These are phyloP conservation scores for Camponotus floridanus DNA, from an alignment of 1,140 invertebrate genomes.

Conservation along the genomic window DNA sequence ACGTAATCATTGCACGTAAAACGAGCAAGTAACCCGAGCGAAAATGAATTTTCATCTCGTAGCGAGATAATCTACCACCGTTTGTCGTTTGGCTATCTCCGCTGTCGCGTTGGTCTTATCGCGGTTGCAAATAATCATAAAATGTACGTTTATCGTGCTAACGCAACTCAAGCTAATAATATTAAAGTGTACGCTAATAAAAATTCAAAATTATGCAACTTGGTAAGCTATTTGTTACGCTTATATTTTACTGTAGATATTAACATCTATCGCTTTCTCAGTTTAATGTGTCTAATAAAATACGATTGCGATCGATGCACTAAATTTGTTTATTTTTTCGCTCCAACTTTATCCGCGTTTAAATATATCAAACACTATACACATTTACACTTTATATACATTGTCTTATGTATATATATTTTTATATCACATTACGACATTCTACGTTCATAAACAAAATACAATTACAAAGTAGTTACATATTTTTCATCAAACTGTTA, in stretches of 20 bases:
- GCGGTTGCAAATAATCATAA: slow-evolving; percentile 17
- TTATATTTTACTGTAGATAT: slow-evolving; percentile 11
- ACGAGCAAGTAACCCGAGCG: not conserved
- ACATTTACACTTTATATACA: too few species aligned
- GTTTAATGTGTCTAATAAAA: not conserved
- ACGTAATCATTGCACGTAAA: slow-evolving; percentile 39
- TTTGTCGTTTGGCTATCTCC: slow-evolving; percentile 22
- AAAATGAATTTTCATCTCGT: slow-evolving; percentile 56
- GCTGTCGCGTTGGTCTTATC: slow-evolving; percentile 31
- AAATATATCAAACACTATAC: too few species aligned
- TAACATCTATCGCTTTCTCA: not conserved
- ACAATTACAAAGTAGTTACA: too few species aligned
- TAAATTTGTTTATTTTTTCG: not conserved
- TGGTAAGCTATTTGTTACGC: slow-evolving; percentile 4
- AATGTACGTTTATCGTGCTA: slow-evolving; percentile 46
- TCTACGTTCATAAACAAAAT: not conserved
- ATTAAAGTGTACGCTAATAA: slow-evolving; percentile 30
- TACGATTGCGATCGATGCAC: not conserved
- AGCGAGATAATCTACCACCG: slow-evolving; percentile 38
- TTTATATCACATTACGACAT: too few species aligned
- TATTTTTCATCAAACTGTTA: not conserved
- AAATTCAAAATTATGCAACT: slow-evolving; percentile 17
- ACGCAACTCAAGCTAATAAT: slow-evolving; percentile 26
- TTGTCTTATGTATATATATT: too few species aligned
- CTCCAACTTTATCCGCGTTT: too few species aligned